Base-by-base conservation (phyloP, 1,140 invertebrate species). In the Drosophila carrolli region DNA sequence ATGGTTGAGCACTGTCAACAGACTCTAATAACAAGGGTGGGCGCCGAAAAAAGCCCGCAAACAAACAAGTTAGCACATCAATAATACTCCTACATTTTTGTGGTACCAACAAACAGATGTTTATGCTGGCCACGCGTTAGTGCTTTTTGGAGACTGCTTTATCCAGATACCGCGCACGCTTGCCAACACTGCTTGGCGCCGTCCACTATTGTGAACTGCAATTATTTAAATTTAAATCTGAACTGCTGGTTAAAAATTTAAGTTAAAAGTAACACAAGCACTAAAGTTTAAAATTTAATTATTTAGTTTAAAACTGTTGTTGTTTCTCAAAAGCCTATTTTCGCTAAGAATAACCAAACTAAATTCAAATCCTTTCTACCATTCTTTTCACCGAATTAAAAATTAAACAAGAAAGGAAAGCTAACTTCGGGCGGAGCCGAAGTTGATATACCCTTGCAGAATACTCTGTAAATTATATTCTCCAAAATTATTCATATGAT, bases 61-160 rank as follows among this genome's bases (percentile, higher is more conserved):
- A 5, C 32, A 23, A 54, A 38, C 9, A 10, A 53, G 11, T 32
- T 5, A 35, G 8, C 50, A 1, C 51, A 14, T 23, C 5, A 13
- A 54, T 11, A 54, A 54, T n/a, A 16, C 51, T 54, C 16, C 51
- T 54, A 38, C 51, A 54, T 54, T 32, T 53, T 40, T 37, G 11
- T 54, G 16, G 23, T 35, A 13, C 32, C 10, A 5, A 38, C 16
- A 23, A 54, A 40, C 51, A 54, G 35, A 38, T 54, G 32, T 53
- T 53, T 53, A 37, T 7, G 14, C 32, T 37, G 14, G 29, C 9
- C 32, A 37, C 9, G 50, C 50, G 50, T 53, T 53, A 53, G 50
- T 53, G 2, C n/a, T 2, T 53, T 53, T 53, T 37, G 5, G 14
- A 1, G 0, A 7, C 5, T 6, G 7, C 4, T n/a, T 11, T 10